Percentiles rank a stretch among this genome's conserved stretches.
Conservation (phyloP, 2,888 invertebrate species). For the Polylopha cassiicola region DNA sequence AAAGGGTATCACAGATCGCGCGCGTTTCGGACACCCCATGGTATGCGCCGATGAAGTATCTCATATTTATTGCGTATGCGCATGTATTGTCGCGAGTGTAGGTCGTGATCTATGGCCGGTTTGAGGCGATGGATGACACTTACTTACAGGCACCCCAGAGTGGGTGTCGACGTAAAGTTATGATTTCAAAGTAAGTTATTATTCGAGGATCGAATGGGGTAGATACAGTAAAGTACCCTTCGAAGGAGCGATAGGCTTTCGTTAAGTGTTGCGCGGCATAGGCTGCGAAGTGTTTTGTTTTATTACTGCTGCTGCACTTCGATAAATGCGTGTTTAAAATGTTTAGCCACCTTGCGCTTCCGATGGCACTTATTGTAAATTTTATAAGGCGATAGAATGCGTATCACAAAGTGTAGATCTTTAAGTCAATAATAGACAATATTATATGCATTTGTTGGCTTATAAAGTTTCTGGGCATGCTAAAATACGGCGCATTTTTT, state of each 20-base stretch:
- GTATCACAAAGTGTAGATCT: no score
- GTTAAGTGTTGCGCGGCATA: no score
- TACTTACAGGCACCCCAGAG: slow-evolving; percentile 38
- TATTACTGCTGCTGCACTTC: no score
- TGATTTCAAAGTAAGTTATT: slow-evolving; percentile 21
- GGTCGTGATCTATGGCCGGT: slow-evolving; percentile 57
- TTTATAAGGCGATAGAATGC: no score
- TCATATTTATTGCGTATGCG: slow-evolving; percentile 57
- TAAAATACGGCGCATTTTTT: no score
- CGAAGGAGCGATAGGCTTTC: slow-evolving; percentile 5
- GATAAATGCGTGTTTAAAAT: no score
- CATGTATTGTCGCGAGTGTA: slow-evolving; percentile 37
- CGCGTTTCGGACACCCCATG: slow-evolving; percentile 25
- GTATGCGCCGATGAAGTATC: slow-evolving; percentile 54
- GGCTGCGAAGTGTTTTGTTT: no score
- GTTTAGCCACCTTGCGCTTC: no score
- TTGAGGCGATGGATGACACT: slow-evolving; percentile 43
- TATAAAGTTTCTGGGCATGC: no score
- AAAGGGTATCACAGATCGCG: slow-evolving; percentile 41
- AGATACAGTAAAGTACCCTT: slow-evolving; percentile 17
- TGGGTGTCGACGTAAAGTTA: slow-evolving; percentile 35
- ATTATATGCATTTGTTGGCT: no score
- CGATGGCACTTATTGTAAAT: no score
- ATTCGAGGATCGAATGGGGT: slow-evolving; percentile 10
- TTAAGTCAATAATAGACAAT: no score